These are phyloP conservation scores for Nasonia oneida DNA, from an alignment of 2,888 invertebrate species.

Conservation along the genomic window DNA sequence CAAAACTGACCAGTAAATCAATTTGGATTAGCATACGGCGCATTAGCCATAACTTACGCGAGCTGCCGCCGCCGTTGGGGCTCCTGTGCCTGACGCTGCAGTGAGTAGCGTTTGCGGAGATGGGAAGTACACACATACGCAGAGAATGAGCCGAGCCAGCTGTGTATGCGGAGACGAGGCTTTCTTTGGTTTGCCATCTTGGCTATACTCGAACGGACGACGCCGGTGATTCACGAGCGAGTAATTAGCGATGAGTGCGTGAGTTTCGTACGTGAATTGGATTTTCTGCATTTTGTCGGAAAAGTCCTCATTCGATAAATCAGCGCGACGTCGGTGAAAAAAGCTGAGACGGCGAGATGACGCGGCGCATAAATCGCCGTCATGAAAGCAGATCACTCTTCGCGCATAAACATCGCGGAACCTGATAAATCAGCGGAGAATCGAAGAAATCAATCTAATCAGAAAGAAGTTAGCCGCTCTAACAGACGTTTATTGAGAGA, in stretches of 20 bases:
- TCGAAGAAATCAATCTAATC: background rate
- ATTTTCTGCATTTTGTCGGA: background rate
- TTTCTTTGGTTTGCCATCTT: conserved; percentile 16
- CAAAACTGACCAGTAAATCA: conserved; percentile 74
- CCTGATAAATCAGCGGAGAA: background rate
- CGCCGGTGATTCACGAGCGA: conserved; percentile 46
- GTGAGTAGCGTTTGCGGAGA: conserved; percentile 16
- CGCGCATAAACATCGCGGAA: background rate
- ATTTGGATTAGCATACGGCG: conserved; percentile 76
- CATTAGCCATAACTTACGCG: conserved; percentile 72
- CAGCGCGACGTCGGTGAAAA: too few species aligned
- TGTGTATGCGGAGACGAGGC: background rate
- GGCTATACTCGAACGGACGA: conserved; percentile 30
- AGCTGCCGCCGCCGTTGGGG: conserved; percentile 41
- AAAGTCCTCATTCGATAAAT: too few species aligned
- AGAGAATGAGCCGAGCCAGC: too few species aligned
- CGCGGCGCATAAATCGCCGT: background rate
- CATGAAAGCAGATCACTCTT: background rate
- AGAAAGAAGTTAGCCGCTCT: conserved; percentile 1
- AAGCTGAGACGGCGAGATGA: too few species aligned
- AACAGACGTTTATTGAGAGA: conserved; percentile 33
- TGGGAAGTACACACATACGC: background rate
- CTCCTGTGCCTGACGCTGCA: background rate
- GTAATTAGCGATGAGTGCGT: conserved; percentile 50
- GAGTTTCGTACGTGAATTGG: background rate